Evolutionary conservation across 2,888 invertebrate species (phyloP).

Genomic region (Orchestes rusci): DNA sequence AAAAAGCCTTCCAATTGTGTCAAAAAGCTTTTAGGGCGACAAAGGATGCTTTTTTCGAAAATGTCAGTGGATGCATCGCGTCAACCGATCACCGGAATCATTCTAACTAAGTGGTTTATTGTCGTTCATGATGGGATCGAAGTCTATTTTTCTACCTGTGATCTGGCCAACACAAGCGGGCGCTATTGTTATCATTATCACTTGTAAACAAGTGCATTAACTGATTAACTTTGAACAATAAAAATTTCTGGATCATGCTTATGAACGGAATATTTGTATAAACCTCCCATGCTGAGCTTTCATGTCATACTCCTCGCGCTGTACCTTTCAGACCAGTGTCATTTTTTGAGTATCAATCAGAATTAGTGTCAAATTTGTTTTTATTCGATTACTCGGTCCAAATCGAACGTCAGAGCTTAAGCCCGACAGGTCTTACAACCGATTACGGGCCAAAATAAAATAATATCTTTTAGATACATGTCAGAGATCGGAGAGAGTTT

Average conservation of each 20-base stretch:
- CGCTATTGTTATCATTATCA: slow-evolving; percentile 18
- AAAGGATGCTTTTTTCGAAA: slow-evolving; percentile 37
- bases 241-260: too few relatives aligned
- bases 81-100: slow-evolving; percentile 44
- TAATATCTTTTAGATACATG: slow-evolving; percentile 19
- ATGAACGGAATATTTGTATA: too few relatives aligned
- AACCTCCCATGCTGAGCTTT: too few relatives aligned
- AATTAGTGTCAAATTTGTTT: slow-evolving; percentile 41
- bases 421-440: slow-evolving; percentile 33
- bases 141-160: slow-evolving; percentile 22
- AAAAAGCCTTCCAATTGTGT: slow-evolving; percentile 40
- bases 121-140: slow-evolving; percentile 38
- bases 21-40: slow-evolving; percentile 47
- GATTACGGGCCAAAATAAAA: slow-evolving; percentile 29
- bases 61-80: slow-evolving; percentile 43
- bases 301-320: too few relatives aligned
- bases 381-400: slow-evolving; percentile 35
- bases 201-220: background rate
- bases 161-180: slow-evolving; percentile 15
- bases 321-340: too few relatives aligned
- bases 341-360: slow-evolving; percentile 39
- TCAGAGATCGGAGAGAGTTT: slow-evolving; percentile 23
- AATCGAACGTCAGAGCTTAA: slow-evolving; percentile 28
- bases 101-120: slow-evolving; percentile 46
- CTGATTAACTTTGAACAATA: too few relatives aligned